These are phyloP conservation scores for Carpatolechia fugitivella DNA, from an alignment of 2,888 invertebrate genomes.

Conservation along the genomic window DNA sequence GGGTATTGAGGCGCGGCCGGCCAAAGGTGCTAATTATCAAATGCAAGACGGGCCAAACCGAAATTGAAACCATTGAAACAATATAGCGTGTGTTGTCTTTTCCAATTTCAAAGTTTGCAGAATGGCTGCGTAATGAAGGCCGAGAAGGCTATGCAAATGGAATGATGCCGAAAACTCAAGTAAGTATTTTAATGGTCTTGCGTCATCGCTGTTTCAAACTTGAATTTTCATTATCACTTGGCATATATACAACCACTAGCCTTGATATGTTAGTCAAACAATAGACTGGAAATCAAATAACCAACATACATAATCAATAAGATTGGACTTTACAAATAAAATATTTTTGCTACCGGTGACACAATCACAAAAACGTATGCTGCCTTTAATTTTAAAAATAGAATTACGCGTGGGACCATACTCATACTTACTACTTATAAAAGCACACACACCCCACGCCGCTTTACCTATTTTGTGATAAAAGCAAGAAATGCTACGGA, in stretches of 20 bases:
- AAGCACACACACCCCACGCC: no score
- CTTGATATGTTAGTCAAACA: slow-evolving; percentile 79
- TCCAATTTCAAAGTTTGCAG: slow-evolving; percentile 76
- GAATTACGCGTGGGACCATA: no score
- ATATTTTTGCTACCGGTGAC: slow-evolving; percentile 49
- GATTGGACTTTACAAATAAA: slow-evolving; percentile 58
- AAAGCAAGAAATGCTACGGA: no score
- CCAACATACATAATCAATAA: slow-evolving; percentile 68
- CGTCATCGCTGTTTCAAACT: slow-evolving; percentile 77
- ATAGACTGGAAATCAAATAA: slow-evolving; percentile 72
- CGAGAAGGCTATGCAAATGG: slow-evolving; percentile 72
- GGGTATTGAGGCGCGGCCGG: slow-evolving; percentile 31
- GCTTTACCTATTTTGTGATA: no score
- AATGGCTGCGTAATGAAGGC: slow-evolving; percentile 77
- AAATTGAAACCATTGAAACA: slow-evolving; percentile 78
- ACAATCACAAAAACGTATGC: slow-evolving; percentile 21
- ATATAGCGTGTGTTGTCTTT: slow-evolving; percentile 73
- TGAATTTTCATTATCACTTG: slow-evolving; percentile 79
- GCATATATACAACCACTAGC: slow-evolving; percentile 71
- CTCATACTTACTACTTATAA: no score
- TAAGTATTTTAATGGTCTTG: slow-evolving; percentile 76
- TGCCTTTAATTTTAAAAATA: no score
- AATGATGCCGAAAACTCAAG: slow-evolving; percentile 74
- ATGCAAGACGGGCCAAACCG: slow-evolving; percentile 72
- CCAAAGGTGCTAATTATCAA: slow-evolving; percentile 76